Percentiles rank a stretch among this genome's conserved stretches.
phyloP scores from a whole-genome alignment of 2,888 invertebrate species.

The Fabriciana adippe region DNA sequence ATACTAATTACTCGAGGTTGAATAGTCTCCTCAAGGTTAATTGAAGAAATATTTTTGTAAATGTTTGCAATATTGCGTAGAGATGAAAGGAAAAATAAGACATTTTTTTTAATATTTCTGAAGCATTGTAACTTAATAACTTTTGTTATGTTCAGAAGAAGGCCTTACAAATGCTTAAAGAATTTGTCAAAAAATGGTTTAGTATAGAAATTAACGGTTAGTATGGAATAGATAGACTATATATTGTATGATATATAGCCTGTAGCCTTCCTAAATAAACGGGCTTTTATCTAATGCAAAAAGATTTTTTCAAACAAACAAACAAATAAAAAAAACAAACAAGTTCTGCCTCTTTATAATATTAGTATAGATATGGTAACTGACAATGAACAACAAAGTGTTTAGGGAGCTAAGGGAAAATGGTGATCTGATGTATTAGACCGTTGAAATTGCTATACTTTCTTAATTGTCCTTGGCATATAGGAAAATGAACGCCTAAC shows the following conservation, averaged over 20 bases:
- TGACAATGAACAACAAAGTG: conserved; percentile 37
- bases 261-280: too few species aligned
- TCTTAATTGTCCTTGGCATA: conserved; percentile 55
- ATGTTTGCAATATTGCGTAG: conserved; percentile 64
- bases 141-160: too few species aligned
- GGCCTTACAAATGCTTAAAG: too few species aligned
- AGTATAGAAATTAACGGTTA: too few species aligned
- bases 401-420: conserved; percentile 35
- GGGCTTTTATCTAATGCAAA: too few species aligned
- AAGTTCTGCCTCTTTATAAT: too few species aligned
- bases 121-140: conserved; percentile 47
- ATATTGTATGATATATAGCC: too few species aligned
- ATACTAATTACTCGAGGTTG: conserved; percentile 26
- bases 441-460: conserved; percentile 49
- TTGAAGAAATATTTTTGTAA: conserved; percentile 70
- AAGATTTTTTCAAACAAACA: too few species aligned
- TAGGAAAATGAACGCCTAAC: conserved; percentile 32
- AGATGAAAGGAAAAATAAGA: conserved; percentile 72
- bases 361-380: conserved; percentile 23
- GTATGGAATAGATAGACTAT: too few species aligned
- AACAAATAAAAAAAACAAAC: too few species aligned
- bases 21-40: conserved; percentile 43
- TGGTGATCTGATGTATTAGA: conserved; percentile 34
- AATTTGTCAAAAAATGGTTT: too few species aligned
- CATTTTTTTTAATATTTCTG: conserved; percentile 66